Evolutionary conservation across 2,113 vertebrate species (phyloP), one percentile per base, ranked within the genome.

Genomic region (Limnothrissa miodon): DNA sequence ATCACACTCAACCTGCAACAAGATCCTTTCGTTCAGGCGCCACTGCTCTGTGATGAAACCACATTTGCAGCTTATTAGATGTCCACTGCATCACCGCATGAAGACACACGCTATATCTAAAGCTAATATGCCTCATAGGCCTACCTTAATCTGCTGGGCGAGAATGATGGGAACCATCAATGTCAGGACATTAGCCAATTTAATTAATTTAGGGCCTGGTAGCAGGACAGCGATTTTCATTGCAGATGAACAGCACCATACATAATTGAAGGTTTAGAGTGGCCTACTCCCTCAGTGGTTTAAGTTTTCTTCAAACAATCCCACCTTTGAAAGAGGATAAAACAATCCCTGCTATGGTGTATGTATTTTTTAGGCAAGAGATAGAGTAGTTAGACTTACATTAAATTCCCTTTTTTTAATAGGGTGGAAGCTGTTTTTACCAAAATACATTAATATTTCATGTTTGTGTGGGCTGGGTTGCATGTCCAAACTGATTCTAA

Each of bases 361-460:
- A 56, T 56, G 21, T 53, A 21, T 23, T 23, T 7, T 19, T 56
- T 42, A 42, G 2, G 6, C 42, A 1, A 56, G 51, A 4, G 51
- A 1, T 21, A 4, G 21, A 19, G 23, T 21, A 5, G 48, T 56
- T n/a, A 56, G 21, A 56, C 21, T 56, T 56, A 23, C 51, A 23
- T 56, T 56, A 23, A 1, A 23, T 23, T 56, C 21, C 51, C 21
- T 56, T 21, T 56, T 5, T 23, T 21, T 23, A 10, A n/a, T 23
- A 66, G 59, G 29, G 59, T 66, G 8, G 59, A 25, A 25, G 56
- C 6, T 36, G 29, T n/a, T 23, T n/a, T n/a, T 45, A 23, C 39
- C 33, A 56, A 70, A 56, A 21, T 45, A 21, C 13, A 33, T 90
- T 84, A 87, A 90, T 89, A 85, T 89, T 90, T 87, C 17, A 90